Conservation (phyloP, 2,888 invertebrate genomes). For the Tipula vernalis region DNA sequence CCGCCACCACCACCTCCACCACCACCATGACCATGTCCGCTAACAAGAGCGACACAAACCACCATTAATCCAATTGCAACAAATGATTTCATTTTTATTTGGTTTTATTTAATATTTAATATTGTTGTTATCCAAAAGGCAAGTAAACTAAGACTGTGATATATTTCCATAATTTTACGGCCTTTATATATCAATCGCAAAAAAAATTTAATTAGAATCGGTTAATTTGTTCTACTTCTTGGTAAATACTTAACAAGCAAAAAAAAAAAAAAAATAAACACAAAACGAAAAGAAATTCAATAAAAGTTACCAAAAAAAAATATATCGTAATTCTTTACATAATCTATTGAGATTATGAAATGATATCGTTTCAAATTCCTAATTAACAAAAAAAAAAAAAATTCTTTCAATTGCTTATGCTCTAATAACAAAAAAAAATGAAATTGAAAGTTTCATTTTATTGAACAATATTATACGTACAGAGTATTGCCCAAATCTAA, state of each 20-base stretch:
- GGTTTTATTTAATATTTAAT: neutral
- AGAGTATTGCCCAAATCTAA: too few relatives aligned
- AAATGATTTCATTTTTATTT: neutral
- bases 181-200: neutral
- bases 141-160: neutral
- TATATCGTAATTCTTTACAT: neutral
- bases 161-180: neutral
- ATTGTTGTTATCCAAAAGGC: neutral
- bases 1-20: neutral
- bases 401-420: neutral
- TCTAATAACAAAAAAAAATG: neutral
- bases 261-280: neutral
- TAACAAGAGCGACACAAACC: neutral
- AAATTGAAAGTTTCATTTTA: neutral
- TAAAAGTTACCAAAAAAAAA: neutral
- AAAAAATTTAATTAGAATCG: neutral
- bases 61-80: neutral
- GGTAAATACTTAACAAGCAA: neutral
- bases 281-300: neutral
- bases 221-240: neutral
- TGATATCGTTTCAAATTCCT: neutral
- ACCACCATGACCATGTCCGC: neutral
- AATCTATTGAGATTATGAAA: neutral
- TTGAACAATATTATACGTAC: too few relatives aligned
- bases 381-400: neutral